Base-by-base conservation (phyloP, 1,140 invertebrate species). In the Drosophila pseudoananassae region DNA sequence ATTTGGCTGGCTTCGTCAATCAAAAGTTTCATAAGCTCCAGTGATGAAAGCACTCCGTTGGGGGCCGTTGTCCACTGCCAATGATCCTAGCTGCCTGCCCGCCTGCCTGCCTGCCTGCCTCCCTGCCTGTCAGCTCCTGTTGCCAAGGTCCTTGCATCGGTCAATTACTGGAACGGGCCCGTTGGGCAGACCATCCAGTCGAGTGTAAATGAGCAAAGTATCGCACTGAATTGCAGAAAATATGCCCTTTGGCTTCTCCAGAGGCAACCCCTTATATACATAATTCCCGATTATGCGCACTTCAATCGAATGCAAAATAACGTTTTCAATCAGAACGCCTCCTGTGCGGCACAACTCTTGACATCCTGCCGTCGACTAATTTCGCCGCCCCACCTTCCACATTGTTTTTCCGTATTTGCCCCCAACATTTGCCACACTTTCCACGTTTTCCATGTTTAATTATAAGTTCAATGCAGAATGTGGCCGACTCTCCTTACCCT, bases 141-240 rank as follows among this genome's bases (percentile, higher is more conserved):
- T 52, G 65, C 46, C 77, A 69, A 45, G 72, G 50, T 55, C 63
- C 69, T 38, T 72, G 73, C 74, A 61, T 31, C 64, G 77, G 59
- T 75, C 75, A 83, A 83, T 75, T 83, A 82, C 59, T n/a, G 57
- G 45, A 45, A 47, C 63, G 25, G 63, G 40, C 40, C 40, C 40
- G 40, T 17, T 8, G 40, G 40, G 40, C 33, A 8, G 71, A 57
- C 58, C 51, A 76, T 85, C 77, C 82, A 85, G 58, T 71, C 74
- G 78, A 72, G 82, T 87, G 82, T 78, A 87, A 87, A 87, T 87
- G 78, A 88, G 75, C 75, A 82, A 87, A 87, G 82, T 88, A 88
- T 88, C 64, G 59, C 74, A 76, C 53, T 71, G 65, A 77, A 81
- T 77, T 81, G 81, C 77, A 70, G 31, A 78, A 82, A 78, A 87